Evolutionary conservation across 2,113 vertebrate genomes (phyloP).

Genomic region (Hippocampus abdominalis): DNA sequence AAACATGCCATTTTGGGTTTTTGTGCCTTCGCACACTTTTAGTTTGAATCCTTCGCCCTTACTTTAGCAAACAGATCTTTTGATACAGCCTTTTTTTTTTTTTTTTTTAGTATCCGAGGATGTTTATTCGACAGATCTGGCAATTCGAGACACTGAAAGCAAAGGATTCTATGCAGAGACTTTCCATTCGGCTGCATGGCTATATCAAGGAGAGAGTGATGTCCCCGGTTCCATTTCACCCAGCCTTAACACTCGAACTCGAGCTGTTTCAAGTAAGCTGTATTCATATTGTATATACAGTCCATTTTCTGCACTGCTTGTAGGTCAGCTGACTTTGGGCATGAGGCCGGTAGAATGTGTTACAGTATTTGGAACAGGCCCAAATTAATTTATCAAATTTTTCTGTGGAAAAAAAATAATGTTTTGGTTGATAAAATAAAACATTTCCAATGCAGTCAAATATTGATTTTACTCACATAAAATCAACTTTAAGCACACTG

Average conservation of each 20-base stretch:
- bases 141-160: constrained; percentile 72
- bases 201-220: constrained; percentile 82
- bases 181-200: constrained; percentile 86
- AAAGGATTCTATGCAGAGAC: constrained; percentile 87
- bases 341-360: no score
- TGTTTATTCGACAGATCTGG: constrained; percentile 72
- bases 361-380: no score
- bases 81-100: neutral
- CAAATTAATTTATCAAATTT: no score
- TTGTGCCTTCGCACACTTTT: no score
- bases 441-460: no score
- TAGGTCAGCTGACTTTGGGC: neutral
- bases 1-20: no score
- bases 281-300: neutral
- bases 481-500: no score
- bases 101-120: constrained; percentile 77
- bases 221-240: constrained; percentile 66
- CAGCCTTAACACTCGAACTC: constrained; percentile 73
- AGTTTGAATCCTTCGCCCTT: no score
- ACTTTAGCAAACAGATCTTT: no score
- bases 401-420: no score
- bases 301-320: neutral
- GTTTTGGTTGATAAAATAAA: no score
- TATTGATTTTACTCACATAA: no score
- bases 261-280: constrained; percentile 76